Percentiles rank a stretch among this genome's conserved stretches.
phyloP scores from a whole-genome alignment of 2,888 invertebrate species.

The Endotricha flammealis region DNA sequence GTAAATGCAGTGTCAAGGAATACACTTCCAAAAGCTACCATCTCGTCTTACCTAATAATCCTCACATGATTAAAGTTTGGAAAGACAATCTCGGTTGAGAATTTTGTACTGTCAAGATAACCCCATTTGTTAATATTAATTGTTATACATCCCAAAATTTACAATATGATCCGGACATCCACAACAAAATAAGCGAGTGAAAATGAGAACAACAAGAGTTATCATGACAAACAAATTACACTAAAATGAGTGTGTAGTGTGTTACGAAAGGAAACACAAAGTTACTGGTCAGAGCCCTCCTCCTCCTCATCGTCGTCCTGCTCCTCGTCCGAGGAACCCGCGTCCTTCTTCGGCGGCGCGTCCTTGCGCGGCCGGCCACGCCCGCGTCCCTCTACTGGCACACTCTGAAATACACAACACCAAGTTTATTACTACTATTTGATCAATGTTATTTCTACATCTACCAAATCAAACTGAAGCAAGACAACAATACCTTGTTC shows the following conservation, averaged over 20 bases:
- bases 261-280: conserved; percentile 42
- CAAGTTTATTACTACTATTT: no score
- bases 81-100: conserved; percentile 56
- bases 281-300: conserved; percentile 74
- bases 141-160: conserved; percentile 29
- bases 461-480: not conserved
- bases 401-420: conserved; percentile 35
- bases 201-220: conserved; percentile 47
- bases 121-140: conserved; percentile 37
- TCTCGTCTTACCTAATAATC: conserved; percentile 35
- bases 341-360: conserved; percentile 69
- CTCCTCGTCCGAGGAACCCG: conserved; percentile 69
- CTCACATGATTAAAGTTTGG: conserved; percentile 62
- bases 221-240: conserved; percentile 70
- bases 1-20: conserved; percentile 56
- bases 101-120: conserved; percentile 65
- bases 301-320: conserved; percentile 73
- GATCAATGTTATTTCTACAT: no score
- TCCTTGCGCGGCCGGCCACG: conserved; percentile 73
- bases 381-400: conserved; percentile 61
- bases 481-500: conserved; percentile 48
- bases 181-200: conserved; percentile 35
- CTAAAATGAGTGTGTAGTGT: conserved; percentile 57
- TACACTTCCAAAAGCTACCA: conserved; percentile 27
- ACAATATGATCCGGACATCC: conserved; percentile 29